Evolutionary conservation across 2,797 vertebrate species (phyloP), one percentile per base, ranked within the genome.

Genomic region (Notoglanidium macrostoma): DNA sequence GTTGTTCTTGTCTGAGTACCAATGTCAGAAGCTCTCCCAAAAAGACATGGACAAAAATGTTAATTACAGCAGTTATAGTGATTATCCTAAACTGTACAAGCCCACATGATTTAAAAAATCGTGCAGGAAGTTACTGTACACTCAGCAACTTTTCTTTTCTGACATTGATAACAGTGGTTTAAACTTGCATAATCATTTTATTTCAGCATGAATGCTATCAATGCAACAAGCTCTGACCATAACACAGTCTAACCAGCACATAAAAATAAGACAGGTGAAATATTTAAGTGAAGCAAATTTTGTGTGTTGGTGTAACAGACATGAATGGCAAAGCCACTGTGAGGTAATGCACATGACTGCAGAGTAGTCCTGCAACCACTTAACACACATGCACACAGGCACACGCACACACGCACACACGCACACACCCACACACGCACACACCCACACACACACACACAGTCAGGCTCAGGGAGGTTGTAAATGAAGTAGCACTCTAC

Each of bases 101-200:
- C 44, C 23, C n/a, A 67, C 32, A 23, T 51, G 80, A 44, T 67
- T 23, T 49, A 82, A 26, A 4, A 5, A 26, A 54, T 17, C 32
- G 17, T 55, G 15, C 49, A 78, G 55, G 55, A 80, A 23, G 61
- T 21, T 49, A 63, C n/a, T 21, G 44, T n/a, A 32, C 46, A 19
- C 0, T 67, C n/a, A 51, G 23, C 57, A 81, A 46, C 2, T 29
- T 26, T n/a, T 23, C 54, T 1, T 26, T n/a, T 23, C 54, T 1
- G 29, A 40, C 23, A 40, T 57, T 40, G 32, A 40, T 19, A 79
- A 7, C 32, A 44, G 32, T 40, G 55, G 21, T 15, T 21, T 77
- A 77, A 77, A 54, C n/a, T 49, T 54, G 74, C 74, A 21, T 80
- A 54, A 77, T 55, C 4, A 14, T 29, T 77, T 77, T 77, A 77